Evolutionary conservation across 1,140 invertebrate genomes (phyloP), one percentile per base, ranked within the genome.

Genomic region (Drosophila erecta): DNA sequence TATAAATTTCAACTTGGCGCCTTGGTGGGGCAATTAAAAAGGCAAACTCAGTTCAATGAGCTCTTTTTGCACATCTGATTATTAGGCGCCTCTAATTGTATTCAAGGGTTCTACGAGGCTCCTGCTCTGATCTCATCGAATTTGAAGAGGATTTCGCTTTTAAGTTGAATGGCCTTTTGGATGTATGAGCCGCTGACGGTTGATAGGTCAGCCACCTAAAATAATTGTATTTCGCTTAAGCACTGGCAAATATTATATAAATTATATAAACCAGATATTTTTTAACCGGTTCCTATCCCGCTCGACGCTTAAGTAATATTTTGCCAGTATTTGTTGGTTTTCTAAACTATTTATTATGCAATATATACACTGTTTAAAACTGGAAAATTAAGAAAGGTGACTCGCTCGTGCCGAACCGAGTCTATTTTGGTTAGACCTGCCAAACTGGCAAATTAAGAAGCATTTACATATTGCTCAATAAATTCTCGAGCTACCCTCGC

Each of bases 271-370:
- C 83, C 69, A 50, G 84, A 77, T 53, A 79, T 80, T 57, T 80
- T 57, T 65, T 17, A 83, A 87, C 84, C 76, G 83, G 83, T 89
- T 87, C 54, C 22, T 37, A 51, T 40, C 41, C 46, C 59, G 47
- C 15, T 47, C 44, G 44, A 11, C 22, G 44, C 61, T 76, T 76
- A 55, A 76, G 72, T 76, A 76, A 76, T 69, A 67, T 77, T 41
- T 41, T 53, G 76, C 41, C 43, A 22, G 35, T 59, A 49, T 69
- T 84, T 78, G 54, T 47, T 56, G 78, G 43, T 67, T 81, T 66
- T 86, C 66, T 81, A 64, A 72, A 79, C 62, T 78, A 75, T 89
- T 89, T 60, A 83, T 84, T 83, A 86, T 72, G 65, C 58, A 79
- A 72, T 89, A 67, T 40, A 71, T 49, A 57, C 47, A 30, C 35